Percentiles rank a stretch among this genome's conserved stretches.
Evolutionary conservation across 2,113 vertebrate species (phyloP).

Genomic region (Spheniscus mendiculus): DNA sequence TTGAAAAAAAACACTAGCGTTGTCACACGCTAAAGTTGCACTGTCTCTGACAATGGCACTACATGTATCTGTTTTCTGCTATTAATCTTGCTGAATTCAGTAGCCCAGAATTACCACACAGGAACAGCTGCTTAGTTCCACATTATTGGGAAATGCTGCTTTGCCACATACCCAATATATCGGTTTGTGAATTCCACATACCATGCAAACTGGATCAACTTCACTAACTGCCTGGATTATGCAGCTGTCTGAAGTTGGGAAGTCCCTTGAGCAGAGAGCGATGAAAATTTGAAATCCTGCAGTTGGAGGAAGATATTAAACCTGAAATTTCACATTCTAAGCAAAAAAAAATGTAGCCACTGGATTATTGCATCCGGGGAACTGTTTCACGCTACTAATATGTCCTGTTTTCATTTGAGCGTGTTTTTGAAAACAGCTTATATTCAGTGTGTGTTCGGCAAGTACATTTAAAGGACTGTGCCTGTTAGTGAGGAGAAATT

Average conservation of each 20-base stretch:
- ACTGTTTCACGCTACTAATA: background rate
- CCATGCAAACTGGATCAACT: background rate
- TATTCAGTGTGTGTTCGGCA: background rate
- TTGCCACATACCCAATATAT: background rate
- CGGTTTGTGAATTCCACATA: background rate
- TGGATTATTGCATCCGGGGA: background rate
- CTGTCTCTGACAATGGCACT: background rate
- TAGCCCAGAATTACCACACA: background rate
- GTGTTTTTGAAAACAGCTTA: background rate
- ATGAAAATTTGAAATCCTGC: background rate
- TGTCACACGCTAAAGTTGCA: fast-evolving
- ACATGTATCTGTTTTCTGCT: background rate
- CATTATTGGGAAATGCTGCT: background rate
- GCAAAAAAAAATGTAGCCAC: background rate
- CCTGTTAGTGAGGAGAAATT: background rate
- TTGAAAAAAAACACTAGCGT: background rate
- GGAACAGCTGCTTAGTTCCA: background rate
- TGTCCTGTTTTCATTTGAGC: background rate
- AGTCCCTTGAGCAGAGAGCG: background rate
- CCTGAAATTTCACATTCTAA: background rate
- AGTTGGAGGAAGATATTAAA: background rate
- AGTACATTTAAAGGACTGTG: background rate
- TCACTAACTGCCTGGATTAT: background rate
- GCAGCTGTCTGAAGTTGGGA: background rate
- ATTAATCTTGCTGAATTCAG: background rate